A percentile compares a stretch with the other conserved stretches of the same genome.
Conservation (phyloP, 2,888 invertebrate genomes). For the Conomelus anceps region DNA sequence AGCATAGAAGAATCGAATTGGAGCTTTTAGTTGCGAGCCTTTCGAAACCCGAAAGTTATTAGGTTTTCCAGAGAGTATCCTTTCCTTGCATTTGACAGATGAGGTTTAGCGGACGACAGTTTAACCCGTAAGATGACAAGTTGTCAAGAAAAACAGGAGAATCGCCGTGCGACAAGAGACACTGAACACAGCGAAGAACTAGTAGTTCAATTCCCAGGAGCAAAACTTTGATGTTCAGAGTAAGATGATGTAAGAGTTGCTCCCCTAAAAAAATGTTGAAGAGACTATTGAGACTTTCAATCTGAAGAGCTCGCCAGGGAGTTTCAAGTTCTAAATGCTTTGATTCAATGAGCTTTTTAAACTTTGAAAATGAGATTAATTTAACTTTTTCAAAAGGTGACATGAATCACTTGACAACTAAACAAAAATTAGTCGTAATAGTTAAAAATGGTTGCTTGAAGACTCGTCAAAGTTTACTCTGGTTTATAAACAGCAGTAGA, state of each 20-base stretch:
- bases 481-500: too few relatives aligned
- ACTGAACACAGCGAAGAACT: background rate
- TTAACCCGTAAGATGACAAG: background rate
- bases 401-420: too few relatives aligned
- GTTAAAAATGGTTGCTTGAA: too few relatives aligned
- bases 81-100: background rate
- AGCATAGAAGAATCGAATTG: too few relatives aligned
- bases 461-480: too few relatives aligned
- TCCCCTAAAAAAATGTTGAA: background rate
- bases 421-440: too few relatives aligned
- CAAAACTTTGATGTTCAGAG: background rate
- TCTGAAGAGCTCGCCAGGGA: background rate
- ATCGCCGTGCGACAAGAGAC: background rate
- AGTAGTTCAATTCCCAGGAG: background rate
- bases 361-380: background rate
- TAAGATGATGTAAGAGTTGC: background rate
- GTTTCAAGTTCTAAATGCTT: background rate
- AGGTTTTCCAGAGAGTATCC: background rate
- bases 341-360: background rate
- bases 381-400: too few relatives aligned
- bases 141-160: background rate
- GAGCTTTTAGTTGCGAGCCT: too few relatives aligned
- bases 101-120: background rate
- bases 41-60: too few relatives aligned
- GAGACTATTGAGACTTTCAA: background rate